A percentile compares a stretch with the other conserved stretches of the same genome.
These are phyloP conservation scores for Leuciscus idus DNA, from an alignment of 2,113 vertebrate species.

Conservation along the genomic window DNA sequence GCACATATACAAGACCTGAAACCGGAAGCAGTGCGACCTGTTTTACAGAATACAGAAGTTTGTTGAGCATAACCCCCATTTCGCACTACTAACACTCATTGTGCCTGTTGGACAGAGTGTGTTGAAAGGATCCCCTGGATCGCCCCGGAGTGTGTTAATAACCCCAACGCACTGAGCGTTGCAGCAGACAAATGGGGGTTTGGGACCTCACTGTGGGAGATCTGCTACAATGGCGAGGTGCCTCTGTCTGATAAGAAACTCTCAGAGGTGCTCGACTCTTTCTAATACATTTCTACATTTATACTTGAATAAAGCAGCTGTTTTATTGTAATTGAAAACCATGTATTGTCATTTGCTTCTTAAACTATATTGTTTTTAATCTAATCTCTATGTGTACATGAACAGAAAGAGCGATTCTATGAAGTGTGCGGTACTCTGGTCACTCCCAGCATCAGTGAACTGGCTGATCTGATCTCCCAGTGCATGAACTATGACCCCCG, in stretches of 20 bases:
- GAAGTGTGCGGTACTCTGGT: constrained; percentile 78
- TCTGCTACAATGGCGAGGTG: constrained; percentile 86
- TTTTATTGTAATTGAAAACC: not conserved
- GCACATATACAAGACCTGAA: no score
- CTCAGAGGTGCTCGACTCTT: constrained; percentile 75
- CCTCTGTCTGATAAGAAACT: constrained; percentile 84
- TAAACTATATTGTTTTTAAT: not conserved
- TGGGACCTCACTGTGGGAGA: constrained; percentile 88
- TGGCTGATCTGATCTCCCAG: constrained; percentile 86
- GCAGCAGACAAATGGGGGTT: constrained; percentile 90
- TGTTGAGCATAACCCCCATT: not conserved
- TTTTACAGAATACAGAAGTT: no score
- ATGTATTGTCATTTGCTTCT: not conserved
- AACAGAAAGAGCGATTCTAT: constrained; percentile 87
- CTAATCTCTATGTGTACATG: constrained; percentile 36
- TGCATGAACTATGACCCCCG: constrained; percentile 89
- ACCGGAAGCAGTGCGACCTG: no score
- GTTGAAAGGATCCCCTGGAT: constrained; percentile 88
- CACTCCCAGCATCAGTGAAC: constrained; percentile 81
- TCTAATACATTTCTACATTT: not conserved
- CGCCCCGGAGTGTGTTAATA: constrained; percentile 83
- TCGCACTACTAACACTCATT: not conserved
- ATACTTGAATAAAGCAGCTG: not conserved
- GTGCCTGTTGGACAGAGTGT: constrained; percentile 70
- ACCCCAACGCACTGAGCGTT: constrained; percentile 78